These are phyloP conservation scores for Lucifuga dentata DNA, from an alignment of 2,113 vertebrate genomes.

Conservation along the genomic window DNA sequence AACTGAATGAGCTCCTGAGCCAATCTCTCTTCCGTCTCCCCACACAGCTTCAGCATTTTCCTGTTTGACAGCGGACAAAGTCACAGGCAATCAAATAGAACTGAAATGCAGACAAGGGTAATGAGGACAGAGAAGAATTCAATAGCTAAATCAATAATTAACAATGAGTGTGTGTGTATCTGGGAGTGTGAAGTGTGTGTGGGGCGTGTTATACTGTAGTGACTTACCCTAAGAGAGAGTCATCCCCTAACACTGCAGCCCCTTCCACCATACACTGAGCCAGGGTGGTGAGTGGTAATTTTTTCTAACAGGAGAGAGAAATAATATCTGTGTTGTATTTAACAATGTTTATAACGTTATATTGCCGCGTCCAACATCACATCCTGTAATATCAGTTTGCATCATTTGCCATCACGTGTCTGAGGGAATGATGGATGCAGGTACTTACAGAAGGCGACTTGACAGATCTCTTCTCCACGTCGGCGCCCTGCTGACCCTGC, in stretches of 20 bases:
- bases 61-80: conserved; percentile 74
- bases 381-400: neutral
- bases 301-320: conserved; percentile 87
- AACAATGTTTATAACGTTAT: neutral
- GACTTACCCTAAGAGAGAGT: conserved; percentile 92
- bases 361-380: neutral
- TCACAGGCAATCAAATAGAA: conserved; percentile 23
- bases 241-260: conserved; percentile 92
- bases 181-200: conserved; percentile 21
- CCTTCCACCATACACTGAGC: conserved; percentile 97
- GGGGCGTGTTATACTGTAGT: conserved; percentile 14
- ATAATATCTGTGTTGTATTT: neutral
- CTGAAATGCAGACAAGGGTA: conserved; percentile 28
- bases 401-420: no score
- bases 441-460: conserved; percentile 84
- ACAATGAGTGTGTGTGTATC: conserved; percentile 17
- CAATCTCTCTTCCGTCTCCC: conserved; percentile 93
- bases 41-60: conserved; percentile 95
- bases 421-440: neutral
- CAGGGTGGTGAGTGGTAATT: conserved; percentile 92
- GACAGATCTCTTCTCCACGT: conserved; percentile 95
- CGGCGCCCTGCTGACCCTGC: conserved; percentile 95
- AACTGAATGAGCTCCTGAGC: conserved; percentile 97
- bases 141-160: conserved; percentile 53
- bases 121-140: conserved; percentile 39